Percentiles rank a stretch among this genome's conserved stretches.
phyloP scores from a whole-genome alignment of 1,140 invertebrate genomes.

The Neotoxoptera formosana region DNA sequence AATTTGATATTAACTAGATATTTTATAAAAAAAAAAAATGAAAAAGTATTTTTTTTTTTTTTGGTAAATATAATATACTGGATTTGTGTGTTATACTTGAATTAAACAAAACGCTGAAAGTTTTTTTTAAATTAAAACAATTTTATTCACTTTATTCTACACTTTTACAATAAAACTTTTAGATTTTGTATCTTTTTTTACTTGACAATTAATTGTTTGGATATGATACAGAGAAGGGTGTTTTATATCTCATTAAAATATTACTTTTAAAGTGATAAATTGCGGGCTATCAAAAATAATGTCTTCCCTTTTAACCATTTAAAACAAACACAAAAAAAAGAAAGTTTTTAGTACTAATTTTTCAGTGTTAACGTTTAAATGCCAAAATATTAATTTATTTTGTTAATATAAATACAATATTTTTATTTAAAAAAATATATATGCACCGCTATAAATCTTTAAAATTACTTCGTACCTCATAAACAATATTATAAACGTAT shows the following conservation, averaged over 20 bases:
- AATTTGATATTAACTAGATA: not conserved
- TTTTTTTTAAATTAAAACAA: slow-evolving; percentile 10
- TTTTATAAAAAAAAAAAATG: not conserved
- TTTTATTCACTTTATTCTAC: slow-evolving; percentile 19
- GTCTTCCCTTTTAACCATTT: slow-evolving; percentile 39
- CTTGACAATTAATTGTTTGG: slow-evolving; percentile 8
- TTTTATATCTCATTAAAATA: slow-evolving; percentile 48
- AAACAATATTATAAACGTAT: slow-evolving; percentile 32
- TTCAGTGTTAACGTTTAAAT: slow-evolving; percentile 35
- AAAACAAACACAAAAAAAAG: slow-evolving; percentile 28
- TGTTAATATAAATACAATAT: slow-evolving; percentile 38
- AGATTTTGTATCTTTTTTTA: slow-evolving; percentile 33
- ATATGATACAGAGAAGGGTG: slow-evolving; percentile 17
- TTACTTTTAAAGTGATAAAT: slow-evolving; percentile 47
- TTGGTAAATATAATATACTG: no score
- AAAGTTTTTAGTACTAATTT: slow-evolving; percentile 39
- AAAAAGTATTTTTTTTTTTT: not conserved
- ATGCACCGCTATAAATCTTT: slow-evolving; percentile 7
- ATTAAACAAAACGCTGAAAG: not conserved
- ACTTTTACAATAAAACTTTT: slow-evolving; percentile 25
- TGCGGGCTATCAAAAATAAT: slow-evolving; percentile 23
- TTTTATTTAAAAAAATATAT: slow-evolving; percentile 27
- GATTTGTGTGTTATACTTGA: no score
- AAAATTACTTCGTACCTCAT: slow-evolving; percentile 26
- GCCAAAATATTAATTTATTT: slow-evolving; percentile 43